Conservation (phyloP, 2,113 vertebrate species). For the Marmota flaviventris region DNA sequence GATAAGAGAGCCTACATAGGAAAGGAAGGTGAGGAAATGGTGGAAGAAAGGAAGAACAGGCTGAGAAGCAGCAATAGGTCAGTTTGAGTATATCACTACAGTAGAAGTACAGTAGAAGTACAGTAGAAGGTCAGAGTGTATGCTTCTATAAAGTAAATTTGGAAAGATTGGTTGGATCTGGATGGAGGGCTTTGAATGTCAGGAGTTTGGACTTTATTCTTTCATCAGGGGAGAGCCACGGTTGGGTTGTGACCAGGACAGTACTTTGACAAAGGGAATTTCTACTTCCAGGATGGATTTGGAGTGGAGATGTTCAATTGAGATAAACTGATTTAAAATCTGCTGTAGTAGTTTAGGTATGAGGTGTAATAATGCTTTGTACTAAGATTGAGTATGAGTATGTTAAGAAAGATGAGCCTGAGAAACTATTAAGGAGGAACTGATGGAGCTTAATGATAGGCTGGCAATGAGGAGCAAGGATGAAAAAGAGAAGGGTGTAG, state of each 20-base stretch:
- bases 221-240: not conserved
- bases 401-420: not conserved
- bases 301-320: not conserved
- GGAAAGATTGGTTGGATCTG: slow-evolving; percentile 34
- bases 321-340: slow-evolving; percentile 33
- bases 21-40: not conserved
- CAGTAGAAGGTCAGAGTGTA: slow-evolving; percentile 17
- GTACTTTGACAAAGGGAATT: not conserved
- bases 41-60: not conserved
- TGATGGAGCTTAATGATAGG: not conserved
- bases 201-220: slow-evolving; percentile 30
- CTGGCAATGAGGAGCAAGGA: not conserved
- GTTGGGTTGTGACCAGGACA: slow-evolving; percentile 11
- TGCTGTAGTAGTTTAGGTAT: not conserved
- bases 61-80: not conserved
- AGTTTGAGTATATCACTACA: not conserved
- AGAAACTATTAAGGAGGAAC: not conserved
- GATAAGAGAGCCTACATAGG: not conserved
- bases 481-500: not conserved
- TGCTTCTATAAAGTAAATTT: not conserved
- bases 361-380: not conserved
- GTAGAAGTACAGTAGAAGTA: slow-evolving; percentile 14
- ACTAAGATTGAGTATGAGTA: slow-evolving; percentile 14
- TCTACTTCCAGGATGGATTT: slow-evolving; percentile 12
- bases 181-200: slow-evolving; percentile 27